A percentile compares a stretch with the other conserved stretches of the same genome.
phyloP scores from a whole-genome alignment of 2,113 vertebrate species.

The Nicator chloris region DNA sequence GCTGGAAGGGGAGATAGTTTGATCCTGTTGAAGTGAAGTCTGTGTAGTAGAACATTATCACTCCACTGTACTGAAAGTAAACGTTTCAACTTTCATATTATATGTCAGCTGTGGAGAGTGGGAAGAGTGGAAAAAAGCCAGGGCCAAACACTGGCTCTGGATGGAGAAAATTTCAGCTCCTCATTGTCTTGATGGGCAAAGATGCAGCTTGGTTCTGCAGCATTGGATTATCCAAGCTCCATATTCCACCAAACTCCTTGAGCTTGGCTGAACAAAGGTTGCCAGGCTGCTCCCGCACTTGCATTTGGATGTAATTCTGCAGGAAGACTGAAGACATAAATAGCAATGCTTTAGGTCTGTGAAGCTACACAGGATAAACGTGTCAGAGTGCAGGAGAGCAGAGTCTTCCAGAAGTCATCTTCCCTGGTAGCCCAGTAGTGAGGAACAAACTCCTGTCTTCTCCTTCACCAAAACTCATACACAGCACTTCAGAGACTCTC shows the following conservation, averaged over 20 bases:
- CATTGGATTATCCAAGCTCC: accelerated
- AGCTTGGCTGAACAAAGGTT: neutral
- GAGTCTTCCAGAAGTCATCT: neutral
- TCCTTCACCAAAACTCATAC: neutral
- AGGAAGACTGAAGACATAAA: neutral
- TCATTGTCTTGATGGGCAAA: neutral
- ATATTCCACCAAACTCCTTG: neutral
- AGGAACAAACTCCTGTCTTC: neutral
- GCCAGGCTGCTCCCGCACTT: neutral
- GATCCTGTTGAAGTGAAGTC: neutral
- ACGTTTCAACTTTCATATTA: neutral
- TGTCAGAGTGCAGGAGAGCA: neutral
- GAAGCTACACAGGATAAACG: neutral
- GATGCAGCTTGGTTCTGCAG: neutral
- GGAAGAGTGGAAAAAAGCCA: neutral
- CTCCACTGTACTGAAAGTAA: neutral
- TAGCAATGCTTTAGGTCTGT: neutral
- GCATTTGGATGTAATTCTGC: neutral
- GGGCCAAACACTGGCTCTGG: neutral
- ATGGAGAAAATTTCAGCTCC: neutral
- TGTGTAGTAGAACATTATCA: neutral
- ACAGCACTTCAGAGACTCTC: neutral
- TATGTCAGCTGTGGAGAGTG: neutral
- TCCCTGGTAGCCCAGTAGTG: neutral
- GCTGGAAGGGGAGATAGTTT: neutral